Percentiles rank a stretch among this genome's conserved stretches.
Evolutionary conservation across 2,888 invertebrate genomes (phyloP).

Genomic region (Pandemis heparana): DNA sequence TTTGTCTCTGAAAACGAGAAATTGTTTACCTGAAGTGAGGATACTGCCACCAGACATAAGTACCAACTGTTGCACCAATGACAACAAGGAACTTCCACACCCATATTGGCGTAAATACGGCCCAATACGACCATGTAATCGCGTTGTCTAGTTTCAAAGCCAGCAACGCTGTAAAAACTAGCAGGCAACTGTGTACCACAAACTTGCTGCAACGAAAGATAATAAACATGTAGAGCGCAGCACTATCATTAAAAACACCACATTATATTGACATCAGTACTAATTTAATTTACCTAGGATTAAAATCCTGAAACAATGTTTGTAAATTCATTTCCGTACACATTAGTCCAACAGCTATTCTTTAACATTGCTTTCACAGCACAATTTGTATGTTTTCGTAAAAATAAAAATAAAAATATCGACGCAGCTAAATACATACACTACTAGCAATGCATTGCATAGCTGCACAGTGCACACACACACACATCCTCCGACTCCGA

Average conservation of each 20-base stretch:
- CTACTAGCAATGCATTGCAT: slow-evolving; percentile 7
- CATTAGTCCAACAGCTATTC: slow-evolving; percentile 63
- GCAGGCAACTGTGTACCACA: slow-evolving; percentile 96
- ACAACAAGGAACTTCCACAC: slow-evolving; percentile 98
- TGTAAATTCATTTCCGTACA: slow-evolving; percentile 93
- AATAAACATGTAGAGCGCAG: slow-evolving; percentile 42
- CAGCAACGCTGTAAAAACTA: slow-evolving; percentile 96
- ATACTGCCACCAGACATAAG: slow-evolving; percentile 98
- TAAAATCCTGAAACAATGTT: slow-evolving; percentile 95
- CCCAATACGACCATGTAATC: slow-evolving; percentile 98
- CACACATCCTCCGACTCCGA: too few relatives aligned
- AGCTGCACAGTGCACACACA: neutral
- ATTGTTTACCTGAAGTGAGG: slow-evolving; percentile 94
- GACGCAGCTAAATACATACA: neutral
- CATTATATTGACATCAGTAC: slow-evolving; percentile 40
- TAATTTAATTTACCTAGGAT: slow-evolving; percentile 90
- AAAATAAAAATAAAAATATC: slow-evolving; percentile 20
- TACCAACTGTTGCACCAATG: slow-evolving; percentile 95
- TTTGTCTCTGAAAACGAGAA: neutral
- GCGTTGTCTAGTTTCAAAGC: slow-evolving; percentile 95
- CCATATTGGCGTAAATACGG: slow-evolving; percentile 98
- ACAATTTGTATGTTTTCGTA: slow-evolving; percentile 10
- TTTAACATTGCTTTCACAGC: slow-evolving; percentile 58
- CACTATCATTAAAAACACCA: slow-evolving; percentile 41
- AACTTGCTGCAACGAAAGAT: slow-evolving; percentile 93